Evolutionary conservation across 92 coral and sea anemone species (phyloP).

Genomic region (Zoanthus sansibaricus): DNA sequence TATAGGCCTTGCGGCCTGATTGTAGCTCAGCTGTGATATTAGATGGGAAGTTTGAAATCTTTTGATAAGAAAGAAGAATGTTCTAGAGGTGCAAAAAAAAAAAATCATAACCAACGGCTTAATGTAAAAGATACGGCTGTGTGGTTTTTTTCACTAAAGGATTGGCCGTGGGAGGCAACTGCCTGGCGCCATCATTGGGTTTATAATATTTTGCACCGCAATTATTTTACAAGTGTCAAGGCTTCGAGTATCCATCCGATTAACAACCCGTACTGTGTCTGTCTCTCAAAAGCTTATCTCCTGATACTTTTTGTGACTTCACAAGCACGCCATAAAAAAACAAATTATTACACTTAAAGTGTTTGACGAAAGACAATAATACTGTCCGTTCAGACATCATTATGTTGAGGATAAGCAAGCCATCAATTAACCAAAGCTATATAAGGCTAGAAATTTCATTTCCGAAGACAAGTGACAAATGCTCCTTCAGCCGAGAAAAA

Average conservation of each 20-base stretch:
- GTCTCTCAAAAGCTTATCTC: slow-evolving; percentile 25
- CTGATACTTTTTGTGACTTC: slow-evolving; percentile 37
- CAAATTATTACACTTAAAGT: slow-evolving; percentile 32
- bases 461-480: slow-evolving; percentile 24
- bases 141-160: slow-evolving; percentile 2
- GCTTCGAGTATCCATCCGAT: slow-evolving; percentile 30
- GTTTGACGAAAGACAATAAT: slow-evolving; percentile 32
- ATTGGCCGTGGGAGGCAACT: slow-evolving; percentile 1
- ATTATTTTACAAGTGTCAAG: background rate
- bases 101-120: background rate
- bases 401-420: slow-evolving; percentile 39
- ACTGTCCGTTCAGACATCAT: slow-evolving; percentile 44
- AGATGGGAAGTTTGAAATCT: background rate
- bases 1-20: background rate
- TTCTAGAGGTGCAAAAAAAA: background rate
- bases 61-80: background rate
- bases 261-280: background rate
- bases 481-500: background rate
- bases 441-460: slow-evolving; percentile 15
- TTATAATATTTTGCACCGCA: slow-evolving; percentile 10
- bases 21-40: background rate
- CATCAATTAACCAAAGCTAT: slow-evolving; percentile 35
- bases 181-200: background rate
- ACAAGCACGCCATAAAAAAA: slow-evolving; percentile 24
- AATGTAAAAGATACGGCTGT: background rate